phyloP scores from a whole-genome alignment of 2,888 invertebrate genomes.

The Arenicola marina region DNA sequence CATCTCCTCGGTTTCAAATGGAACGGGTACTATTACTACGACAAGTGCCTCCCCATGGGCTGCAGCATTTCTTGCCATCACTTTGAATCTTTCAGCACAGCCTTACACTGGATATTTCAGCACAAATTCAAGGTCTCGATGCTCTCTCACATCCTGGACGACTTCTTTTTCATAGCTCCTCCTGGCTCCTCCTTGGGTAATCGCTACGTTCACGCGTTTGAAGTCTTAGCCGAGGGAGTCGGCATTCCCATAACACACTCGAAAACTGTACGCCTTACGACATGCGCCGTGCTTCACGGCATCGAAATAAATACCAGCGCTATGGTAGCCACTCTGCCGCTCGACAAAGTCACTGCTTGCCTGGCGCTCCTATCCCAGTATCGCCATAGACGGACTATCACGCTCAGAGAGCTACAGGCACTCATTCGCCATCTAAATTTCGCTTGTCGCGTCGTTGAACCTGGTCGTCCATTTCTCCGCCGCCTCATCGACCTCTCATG shows the following conservation, averaged over 20 bases:
- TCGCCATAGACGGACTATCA: too few relatives aligned
- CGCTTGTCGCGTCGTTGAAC: too few relatives aligned
- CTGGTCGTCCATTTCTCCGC: too few relatives aligned
- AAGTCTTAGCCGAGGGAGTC: background rate
- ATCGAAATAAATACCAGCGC: background rate
- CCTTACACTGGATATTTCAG: background rate
- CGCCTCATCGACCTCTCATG: too few relatives aligned
- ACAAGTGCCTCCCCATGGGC: slow-evolving; percentile 1
- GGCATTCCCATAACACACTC: background rate
- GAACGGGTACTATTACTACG: background rate
- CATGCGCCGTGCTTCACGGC: background rate
- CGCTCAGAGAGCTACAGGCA: too few relatives aligned
- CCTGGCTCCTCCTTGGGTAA: background rate
- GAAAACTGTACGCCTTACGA: background rate
- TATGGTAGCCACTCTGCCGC: background rate
- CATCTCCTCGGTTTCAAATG: background rate
- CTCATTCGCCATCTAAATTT: too few relatives aligned
- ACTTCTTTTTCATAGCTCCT: background rate
- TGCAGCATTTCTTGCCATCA: background rate
- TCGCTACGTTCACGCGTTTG: background rate
- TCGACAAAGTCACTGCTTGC: background rate
- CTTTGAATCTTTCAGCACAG: background rate
- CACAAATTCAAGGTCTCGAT: background rate
- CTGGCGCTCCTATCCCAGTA: too few relatives aligned
- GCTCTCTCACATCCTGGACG: background rate